Base-by-base conservation (phyloP, 2,797 vertebrate species). In the Cossypha heuglini region DNA sequence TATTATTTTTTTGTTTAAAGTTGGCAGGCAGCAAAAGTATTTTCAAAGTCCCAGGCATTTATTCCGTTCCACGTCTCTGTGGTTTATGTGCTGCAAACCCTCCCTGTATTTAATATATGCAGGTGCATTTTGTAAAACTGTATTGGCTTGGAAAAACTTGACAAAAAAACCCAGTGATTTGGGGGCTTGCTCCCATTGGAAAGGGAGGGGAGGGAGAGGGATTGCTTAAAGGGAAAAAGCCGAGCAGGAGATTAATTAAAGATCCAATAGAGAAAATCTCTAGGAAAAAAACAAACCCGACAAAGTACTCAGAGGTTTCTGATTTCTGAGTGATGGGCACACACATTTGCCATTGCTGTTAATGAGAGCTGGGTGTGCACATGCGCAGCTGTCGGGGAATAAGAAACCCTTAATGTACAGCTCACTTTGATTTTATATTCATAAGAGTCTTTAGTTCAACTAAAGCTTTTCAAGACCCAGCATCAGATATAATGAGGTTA, bases 211-310 rank as follows among this genome's bases (percentile, higher is more conserved):
- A 74, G 40, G 72, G 74, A 86, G 72, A 90, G 62, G 88, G 46
- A 94, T 94, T 85, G 72, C 77, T 97, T 96, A 86, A 95, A 93
- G 79, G 33, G 42, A 33, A 83, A 82, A 97, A 97, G 67, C 86
- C 76, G 90, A 73, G 82, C 61, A 97, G 96, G 95, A 97, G 96
- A 95, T 97, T 97, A 98, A 98, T 98, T 98, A 97, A 98, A 97
- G 88, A 95, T 97, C 94, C 96, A 94, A 90, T 85, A 31, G 86
- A 97, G 94, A 95, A 97, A 97, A 97, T 96, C 77, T 97, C 86
- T 61, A 95, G 94, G 79, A 94, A 97, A 96, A 94, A 88, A 55
- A 3, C 54, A 81, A 91, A 62, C 51, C 54, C 54, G 90, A 62
- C 87, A 86, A 92, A 93, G 88, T 87, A 80, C 87, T 96, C 77